Evolutionary conservation across 1,140 invertebrate genomes (phyloP), one percentile per base, ranked within the genome.

Genomic region (Pachypsylla venusta): DNA sequence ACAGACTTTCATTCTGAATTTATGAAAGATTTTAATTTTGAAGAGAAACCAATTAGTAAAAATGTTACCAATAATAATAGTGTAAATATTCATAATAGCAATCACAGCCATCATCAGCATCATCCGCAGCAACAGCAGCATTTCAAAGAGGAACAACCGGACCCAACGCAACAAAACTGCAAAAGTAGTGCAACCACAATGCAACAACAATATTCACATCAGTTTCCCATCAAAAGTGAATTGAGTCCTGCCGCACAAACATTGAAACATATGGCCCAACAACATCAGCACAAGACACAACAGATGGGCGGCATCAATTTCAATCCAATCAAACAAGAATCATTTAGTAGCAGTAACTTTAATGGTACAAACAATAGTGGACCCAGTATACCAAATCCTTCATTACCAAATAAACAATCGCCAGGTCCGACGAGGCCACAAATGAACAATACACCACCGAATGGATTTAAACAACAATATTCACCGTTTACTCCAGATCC

Each of bases 251-350:
- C 91, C 1, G 91, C 92, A 2, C 89, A 93, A 73, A 94, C 90
- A 0, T 74, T 95, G 12, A 94, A 94, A 70, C 90, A 94, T 66
- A 93, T 94, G 90, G 92, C 92, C 2, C 90, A 94, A 68, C 91
- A 95, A 68, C 92, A 95, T 70, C 90, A 94, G 71, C 88, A 91
- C 71, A 91, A 88, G 69, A 81, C 78, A 60, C 80, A 79, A 62
- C 80, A 79, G 62, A 75, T 79, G 67, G 74, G 76, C 27, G 74
- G 76, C 27, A 73, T 79, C 67, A 70, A 68, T 0, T 76, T 73
- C 59, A 74, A 70, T 53, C 69, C 42, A 7, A 48, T 48, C 42
- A 48, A 48, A 48, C 42, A 48, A 19, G 42, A 48, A 48, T n/a
- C 22, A 22, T 48, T 48, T 22, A 48, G 22, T 22, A 19, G n/a